phyloP scores from a whole-genome alignment of 2,888 invertebrate species.

The Andrena marginata region DNA sequence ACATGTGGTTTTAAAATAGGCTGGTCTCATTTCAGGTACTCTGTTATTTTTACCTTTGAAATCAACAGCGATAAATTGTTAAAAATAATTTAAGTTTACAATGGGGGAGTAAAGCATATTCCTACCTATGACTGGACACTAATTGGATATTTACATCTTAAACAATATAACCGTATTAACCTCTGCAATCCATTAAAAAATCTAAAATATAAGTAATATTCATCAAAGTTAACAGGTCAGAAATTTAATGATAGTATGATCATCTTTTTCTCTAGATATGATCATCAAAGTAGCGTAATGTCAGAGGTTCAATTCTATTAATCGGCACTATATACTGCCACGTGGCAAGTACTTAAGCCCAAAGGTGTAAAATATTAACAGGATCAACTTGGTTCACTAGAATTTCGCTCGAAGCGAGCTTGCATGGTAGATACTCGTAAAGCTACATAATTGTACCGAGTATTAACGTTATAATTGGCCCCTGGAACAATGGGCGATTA shows the following conservation, averaged over 20 bases:
- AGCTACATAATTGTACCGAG: conserved; percentile 6
- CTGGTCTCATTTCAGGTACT: too few relatives aligned
- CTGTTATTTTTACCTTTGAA: too few relatives aligned
- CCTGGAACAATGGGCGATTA: conserved; percentile 17
- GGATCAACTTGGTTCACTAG: not conserved
- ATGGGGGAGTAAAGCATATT: too few relatives aligned
- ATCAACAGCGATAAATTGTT: too few relatives aligned
- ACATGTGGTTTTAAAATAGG: too few relatives aligned
- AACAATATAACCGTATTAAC: not conserved
- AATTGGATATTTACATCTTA: too few relatives aligned
- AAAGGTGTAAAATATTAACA: conserved; percentile 8
- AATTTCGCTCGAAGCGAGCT: not conserved
- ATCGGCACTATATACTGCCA: not conserved
- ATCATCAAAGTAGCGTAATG: not conserved
- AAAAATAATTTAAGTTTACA: too few relatives aligned
- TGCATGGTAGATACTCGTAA: not conserved
- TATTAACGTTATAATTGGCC: conserved; percentile 22
- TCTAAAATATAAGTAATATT: conserved; percentile 10
- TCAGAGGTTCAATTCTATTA: conserved; percentile 21
- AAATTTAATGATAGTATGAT: not conserved
- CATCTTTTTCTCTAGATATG: not conserved
- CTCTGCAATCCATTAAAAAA: not conserved
- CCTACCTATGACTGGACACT: too few relatives aligned
- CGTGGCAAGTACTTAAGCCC: not conserved
- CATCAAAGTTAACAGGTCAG: not conserved